Base-by-base conservation (phyloP, 2,113 vertebrate species). In the Tetraodon nigroviridis region DNA sequence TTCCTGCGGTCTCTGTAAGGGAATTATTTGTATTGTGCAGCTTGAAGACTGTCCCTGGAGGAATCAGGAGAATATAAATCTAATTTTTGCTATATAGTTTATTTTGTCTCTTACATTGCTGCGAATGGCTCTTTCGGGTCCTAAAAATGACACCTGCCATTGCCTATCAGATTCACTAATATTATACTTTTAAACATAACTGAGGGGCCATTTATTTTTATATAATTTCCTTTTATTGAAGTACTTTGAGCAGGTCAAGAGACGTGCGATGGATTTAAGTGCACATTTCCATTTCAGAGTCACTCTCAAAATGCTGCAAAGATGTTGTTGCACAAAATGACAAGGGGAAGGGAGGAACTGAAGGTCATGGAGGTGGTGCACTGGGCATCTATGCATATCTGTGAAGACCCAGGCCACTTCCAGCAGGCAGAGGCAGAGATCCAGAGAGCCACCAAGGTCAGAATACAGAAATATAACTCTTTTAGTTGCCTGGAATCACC, bases 241-340 rank as follows among this genome's bases (percentile, higher is more conserved):
- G 14, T 29, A n/a, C 5, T 59, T 5, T 7, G 6, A 42, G 16
- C 10, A 37, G 32, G 22, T 22, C 16, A 3, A 32, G 15, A 47
- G 27, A 47, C 55, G 10, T 32, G 50, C 13, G 51, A 8, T 20
- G 46, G 27, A 42, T 29, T 18, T 13, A 16, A 18, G 8, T 48
- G 6, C 41, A 40, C n/a, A 40, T 32, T 29, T 61, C 14, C 14
- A 53, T 24, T 32, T 49, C 18, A 47, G 7, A 47, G 15, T 22
- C n/a, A 45, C 17, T 49, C 17, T 49, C 14, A 19, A 58, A 58
- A 67, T 44, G 51, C 37, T 54, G 22, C 49, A 53, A 14, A 67
- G 10, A 12, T 37, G 32, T 1, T 2, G 32, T 10, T 7, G 22
- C 22, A 24, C 22, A 24, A 24, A 24, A 24, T 24, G 22, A 32